Base-by-base conservation (phyloP, 2,113 vertebrate species). In the Hypomesus transpacificus region DNA sequence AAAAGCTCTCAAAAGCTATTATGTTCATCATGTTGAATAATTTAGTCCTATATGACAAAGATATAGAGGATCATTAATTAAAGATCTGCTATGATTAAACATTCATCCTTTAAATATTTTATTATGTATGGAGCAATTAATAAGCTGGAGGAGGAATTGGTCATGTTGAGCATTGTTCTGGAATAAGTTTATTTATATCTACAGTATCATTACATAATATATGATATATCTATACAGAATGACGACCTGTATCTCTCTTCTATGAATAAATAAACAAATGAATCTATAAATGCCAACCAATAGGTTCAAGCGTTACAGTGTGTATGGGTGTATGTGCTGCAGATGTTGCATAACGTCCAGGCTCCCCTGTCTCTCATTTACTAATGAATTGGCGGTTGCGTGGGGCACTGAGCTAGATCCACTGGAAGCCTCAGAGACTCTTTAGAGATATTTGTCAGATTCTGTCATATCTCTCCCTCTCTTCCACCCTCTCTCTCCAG, bases 51-150 rank as follows among this genome's bases (percentile, higher is more conserved):
- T 71, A 69, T 69, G 69, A 65, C 77, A 81, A 61, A 75, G 72
- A 78, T 77, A 83, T 70, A 77, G 22, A 77, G 63, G 52, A 68
- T 31, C 71, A 83, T 87, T 80, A 84, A 89, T 89, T 85, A 87
- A 84, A 84, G 65, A 87, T 80, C 66, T 18, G 34, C 60, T 59
- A n/a, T 69, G 76, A 82, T 86, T 54, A 82, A 74, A 74, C 67
- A 11, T 71, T 68, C 64, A 75, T 73, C 84, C 75, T 76, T 65
- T 31, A 0, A 68, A 57, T 58, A 76, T 24, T 87, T 82, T 81
- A 89, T 85, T 84, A 86, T 87, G 72, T 4, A 89, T 82, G 20
- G 69, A 31, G 13, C 66, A 61, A 34, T 65, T 87, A 73, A 81
- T 85, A 77, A 74, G 72, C 62, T 20, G 53, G 61, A 17, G 67